A percentile compares a stretch with the other conserved stretches of the same genome.
phyloP scores from a whole-genome alignment of 2,888 invertebrate genomes.

The Cephus spinipes region DNA sequence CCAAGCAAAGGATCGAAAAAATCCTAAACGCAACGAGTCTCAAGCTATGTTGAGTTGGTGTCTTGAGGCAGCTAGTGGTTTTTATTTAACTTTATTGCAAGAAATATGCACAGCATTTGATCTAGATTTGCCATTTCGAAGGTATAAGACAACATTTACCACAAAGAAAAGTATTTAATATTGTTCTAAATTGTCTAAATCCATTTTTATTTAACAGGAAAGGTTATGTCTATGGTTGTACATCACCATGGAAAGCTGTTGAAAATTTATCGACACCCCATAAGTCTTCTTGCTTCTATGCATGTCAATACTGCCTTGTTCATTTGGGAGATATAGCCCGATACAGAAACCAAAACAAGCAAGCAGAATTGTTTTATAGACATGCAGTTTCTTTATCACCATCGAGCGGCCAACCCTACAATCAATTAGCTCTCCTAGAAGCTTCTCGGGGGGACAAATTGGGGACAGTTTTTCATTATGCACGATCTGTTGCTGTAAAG shows the following conservation, averaged over 20 bases:
- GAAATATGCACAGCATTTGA: conserved; percentile 86
- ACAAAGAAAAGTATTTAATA: background rate
- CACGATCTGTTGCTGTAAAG: conserved; percentile 83
- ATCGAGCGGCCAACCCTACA: conserved; percentile 88
- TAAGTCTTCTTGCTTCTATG: conserved; percentile 82
- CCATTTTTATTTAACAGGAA: conserved; percentile 52
- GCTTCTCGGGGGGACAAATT: conserved; percentile 84
- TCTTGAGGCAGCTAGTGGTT: conserved; percentile 86
- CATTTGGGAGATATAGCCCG: conserved; percentile 90
- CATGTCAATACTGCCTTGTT: conserved; percentile 89
- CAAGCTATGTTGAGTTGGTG: conserved; percentile 85
- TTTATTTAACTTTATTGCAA: conserved; percentile 84
- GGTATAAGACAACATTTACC: conserved; percentile 48
- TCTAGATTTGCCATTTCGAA: conserved; percentile 81
- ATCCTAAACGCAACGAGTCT: conserved; percentile 78
- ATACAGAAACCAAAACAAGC: conserved; percentile 83
- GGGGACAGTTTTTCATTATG: conserved; percentile 88
- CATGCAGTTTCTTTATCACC: conserved; percentile 81
- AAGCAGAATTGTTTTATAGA: conserved; percentile 88
- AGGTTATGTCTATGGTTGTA: conserved; percentile 67
- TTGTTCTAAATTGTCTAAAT: conserved; percentile 1
- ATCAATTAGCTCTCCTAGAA: conserved; percentile 86
- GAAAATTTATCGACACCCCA: conserved; percentile 68
- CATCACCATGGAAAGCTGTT: conserved; percentile 65
- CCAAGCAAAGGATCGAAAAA: conserved; percentile 84